Evolutionary conservation across 2,888 invertebrate genomes (phyloP), one percentile per base, ranked within the genome.

Genomic region (Nomada lathburiana): DNA sequence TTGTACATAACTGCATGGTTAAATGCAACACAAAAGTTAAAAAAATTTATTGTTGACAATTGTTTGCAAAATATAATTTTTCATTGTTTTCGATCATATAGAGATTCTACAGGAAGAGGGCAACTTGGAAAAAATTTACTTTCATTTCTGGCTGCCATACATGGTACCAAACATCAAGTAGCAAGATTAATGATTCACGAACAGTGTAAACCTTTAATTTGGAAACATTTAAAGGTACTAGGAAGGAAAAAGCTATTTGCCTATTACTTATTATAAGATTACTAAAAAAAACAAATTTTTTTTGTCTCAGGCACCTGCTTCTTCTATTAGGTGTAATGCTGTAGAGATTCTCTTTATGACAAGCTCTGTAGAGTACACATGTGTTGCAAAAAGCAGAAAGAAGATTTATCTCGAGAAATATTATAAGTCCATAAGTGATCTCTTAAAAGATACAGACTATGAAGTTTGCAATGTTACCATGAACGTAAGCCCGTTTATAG

Each of bases 221-320:
- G 86, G 89, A 26, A 76, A 18, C 84, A 88, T 73, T 83, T 90
- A 36, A 76, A 90, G 82, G 90, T 90, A 87, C 26, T 29, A 55
- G 36, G 29, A n/a, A 18, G 5, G 23, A 10, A 16, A 26, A 36
- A 36, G 36, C 13, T 20, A 55, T 47, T n/a, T 16, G 5, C 13
- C 59, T 23, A 64, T 44, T 16, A n/a, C 47, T 29, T 26, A 18
- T 20, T 13, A 23, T 11, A 18, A 73, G 0, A 53, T 53, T 11
- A 57, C 11, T 69, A 20, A 36, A 59, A 64, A 36, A 42, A 53
- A 26, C 26, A 55, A 9, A 1, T 7, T 36, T 36, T 68, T 72
- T n/a, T 74, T 11, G 29, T 63, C 52, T 42, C 65, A 90, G 90
- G 90, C 88, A 65, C 80, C 84, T 26, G 86, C 87, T 2, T 84